A percentile compares a stretch with the other conserved stretches of the same genome.
phyloP scores from a whole-genome alignment of 2,797 vertebrate species.

The Dipus sagitta region DNA sequence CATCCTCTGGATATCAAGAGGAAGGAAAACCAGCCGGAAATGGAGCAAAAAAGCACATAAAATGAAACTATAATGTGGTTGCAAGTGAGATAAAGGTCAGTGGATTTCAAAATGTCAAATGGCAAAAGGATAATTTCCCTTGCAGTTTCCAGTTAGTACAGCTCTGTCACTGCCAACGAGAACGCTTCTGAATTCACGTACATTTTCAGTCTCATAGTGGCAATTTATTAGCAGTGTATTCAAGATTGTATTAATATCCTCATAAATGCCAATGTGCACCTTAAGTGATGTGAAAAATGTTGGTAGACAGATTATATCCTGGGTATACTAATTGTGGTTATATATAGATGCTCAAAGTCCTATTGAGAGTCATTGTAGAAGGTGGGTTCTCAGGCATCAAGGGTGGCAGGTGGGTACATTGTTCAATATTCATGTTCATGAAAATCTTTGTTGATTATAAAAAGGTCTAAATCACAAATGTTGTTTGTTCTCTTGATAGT shows the following conservation, averaged over 20 bases:
- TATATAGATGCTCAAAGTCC: not conserved
- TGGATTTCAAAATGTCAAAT: constrained; percentile 74
- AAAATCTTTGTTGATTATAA: not conserved
- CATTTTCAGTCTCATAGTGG: constrained; percentile 18
- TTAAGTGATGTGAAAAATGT: constrained; percentile 46
- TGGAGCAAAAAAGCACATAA: constrained; percentile 35
- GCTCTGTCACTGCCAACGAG: constrained; percentile 46
- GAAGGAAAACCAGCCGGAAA: constrained; percentile 44
- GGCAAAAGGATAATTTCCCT: constrained; percentile 67
- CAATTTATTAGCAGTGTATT: constrained; percentile 66
- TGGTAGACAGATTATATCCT: not conserved
- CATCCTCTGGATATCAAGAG: not conserved
- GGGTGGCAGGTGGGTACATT: not conserved
- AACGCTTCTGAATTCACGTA: constrained; percentile 1
- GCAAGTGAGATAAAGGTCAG: constrained; percentile 74
- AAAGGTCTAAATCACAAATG: constrained; percentile 20
- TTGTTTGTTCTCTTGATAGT: not conserved
- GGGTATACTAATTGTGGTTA: not conserved
- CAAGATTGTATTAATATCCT: constrained; percentile 61
- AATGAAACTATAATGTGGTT: constrained; percentile 74
- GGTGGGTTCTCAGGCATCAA: not conserved
- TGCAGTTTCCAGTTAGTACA: constrained; percentile 40
- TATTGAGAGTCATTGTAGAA: not conserved
- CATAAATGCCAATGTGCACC: constrained; percentile 72
- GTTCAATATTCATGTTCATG: not conserved